Conservation (phyloP, 2,888 invertebrate genomes). For the Ectemnius lituratus region DNA sequence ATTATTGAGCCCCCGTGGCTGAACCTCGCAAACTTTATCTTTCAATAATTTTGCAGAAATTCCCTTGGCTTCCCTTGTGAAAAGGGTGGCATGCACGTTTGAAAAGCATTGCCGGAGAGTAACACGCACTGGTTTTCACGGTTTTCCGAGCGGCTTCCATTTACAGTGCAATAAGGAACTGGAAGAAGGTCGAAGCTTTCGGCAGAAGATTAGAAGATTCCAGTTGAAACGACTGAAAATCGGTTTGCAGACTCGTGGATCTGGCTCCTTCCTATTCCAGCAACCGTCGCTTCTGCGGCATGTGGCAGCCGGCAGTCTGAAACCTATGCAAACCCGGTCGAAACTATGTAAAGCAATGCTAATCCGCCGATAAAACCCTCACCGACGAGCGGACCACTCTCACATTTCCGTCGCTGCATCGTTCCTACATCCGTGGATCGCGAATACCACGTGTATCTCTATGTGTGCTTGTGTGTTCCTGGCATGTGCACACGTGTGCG, state of each 20-base stretch:
- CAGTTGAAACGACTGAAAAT: constrained; percentile 47
- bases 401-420: constrained; percentile 47
- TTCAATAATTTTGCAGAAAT: too few species aligned
- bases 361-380: constrained; percentile 75
- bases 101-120: not conserved
- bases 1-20: not conserved
- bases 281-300: constrained; percentile 33
- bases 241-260: constrained; percentile 60
- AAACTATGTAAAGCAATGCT: constrained; percentile 76
- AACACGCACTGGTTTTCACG: not conserved
- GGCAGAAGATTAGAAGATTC: constrained; percentile 56
- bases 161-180: constrained; percentile 33
- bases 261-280: constrained; percentile 1
- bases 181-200: constrained; percentile 35
- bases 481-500: constrained; percentile 22
- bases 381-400: constrained; percentile 64
- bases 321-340: constrained; percentile 72
- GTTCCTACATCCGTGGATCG: constrained; percentile 35
- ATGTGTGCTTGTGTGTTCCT: not conserved
- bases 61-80: too few species aligned
- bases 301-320: constrained; percentile 52
- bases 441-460: constrained; percentile 9
- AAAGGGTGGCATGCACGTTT: too few species aligned
- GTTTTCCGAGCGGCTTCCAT: not conserved
- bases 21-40: too few species aligned